A percentile compares a stretch with the other conserved stretches of the same genome.
Conservation (phyloP, 2,888 invertebrate species). For the Andrena dorsata region DNA sequence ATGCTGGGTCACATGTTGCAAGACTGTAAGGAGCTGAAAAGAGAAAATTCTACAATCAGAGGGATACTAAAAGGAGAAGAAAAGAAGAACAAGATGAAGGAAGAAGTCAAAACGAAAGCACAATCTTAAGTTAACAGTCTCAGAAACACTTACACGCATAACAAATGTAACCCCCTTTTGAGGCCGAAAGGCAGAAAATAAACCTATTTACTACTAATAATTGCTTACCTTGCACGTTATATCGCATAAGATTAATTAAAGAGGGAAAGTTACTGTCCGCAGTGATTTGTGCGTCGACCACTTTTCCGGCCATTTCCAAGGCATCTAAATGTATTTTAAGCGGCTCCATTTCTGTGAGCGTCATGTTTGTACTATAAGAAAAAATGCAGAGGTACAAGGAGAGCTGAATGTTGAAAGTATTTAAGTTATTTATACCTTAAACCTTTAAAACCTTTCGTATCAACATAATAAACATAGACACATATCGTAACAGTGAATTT, state of each 20-base stretch:
- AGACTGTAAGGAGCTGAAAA: no score
- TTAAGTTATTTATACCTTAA: constrained; percentile 3
- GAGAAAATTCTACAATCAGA: no score
- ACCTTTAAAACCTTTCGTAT: not conserved
- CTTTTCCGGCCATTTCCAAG: constrained; percentile 92
- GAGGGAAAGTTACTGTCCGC: constrained; percentile 91
- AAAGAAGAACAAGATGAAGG: no score
- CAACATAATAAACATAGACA: not conserved
- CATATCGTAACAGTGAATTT: not conserved
- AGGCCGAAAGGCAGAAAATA: no score
- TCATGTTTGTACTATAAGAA: constrained; percentile 45
- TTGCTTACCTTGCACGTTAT: constrained; percentile 84
- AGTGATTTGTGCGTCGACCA: constrained; percentile 91
- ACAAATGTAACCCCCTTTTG: no score
- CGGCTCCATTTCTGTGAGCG: constrained; percentile 81
- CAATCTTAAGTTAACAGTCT: no score
- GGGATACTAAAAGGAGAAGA: no score
- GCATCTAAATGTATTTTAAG: constrained; percentile 86
- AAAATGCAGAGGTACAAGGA: no score
- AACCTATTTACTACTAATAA: not conserved
- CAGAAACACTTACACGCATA: no score
- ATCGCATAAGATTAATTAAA: constrained; percentile 87
- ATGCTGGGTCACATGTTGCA: no score
- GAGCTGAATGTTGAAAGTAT: not conserved
- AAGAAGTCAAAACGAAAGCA: no score